These are phyloP conservation scores for Coranthus polyacanthus DNA, from an alignment of 2,797 vertebrate genomes.

Conservation along the genomic window DNA sequence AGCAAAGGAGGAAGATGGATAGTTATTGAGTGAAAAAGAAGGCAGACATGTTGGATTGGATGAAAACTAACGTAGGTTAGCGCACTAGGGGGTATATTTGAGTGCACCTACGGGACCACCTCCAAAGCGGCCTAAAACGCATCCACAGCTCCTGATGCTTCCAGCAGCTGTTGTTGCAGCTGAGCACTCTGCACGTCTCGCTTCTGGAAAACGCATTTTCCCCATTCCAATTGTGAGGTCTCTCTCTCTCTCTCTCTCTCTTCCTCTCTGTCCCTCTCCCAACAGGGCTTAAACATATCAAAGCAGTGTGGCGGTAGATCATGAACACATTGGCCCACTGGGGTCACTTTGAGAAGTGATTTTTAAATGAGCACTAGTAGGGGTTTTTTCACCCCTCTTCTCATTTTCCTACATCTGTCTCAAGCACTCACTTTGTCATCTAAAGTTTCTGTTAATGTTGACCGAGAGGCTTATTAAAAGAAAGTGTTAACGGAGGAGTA, in stretches of 20 bases:
- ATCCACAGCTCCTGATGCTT: constrained; percentile 70
- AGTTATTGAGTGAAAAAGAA: constrained; percentile 20
- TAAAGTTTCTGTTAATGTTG: constrained; percentile 40
- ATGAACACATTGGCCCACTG: constrained; percentile 59
- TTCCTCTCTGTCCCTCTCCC: constrained; percentile 17
- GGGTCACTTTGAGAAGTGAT: constrained; percentile 63
- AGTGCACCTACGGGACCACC: constrained; percentile 54
- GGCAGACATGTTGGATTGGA: constrained; percentile 56
- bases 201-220: constrained; percentile 80
- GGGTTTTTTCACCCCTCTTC: constrained; percentile 21
- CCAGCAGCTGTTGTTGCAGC: constrained; percentile 76
- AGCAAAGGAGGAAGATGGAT: constrained; percentile 33
- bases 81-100: constrained; percentile 36
- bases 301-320: constrained; percentile 62
- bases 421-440: constrained; percentile 56
- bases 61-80: constrained; percentile 45
- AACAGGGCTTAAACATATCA: constrained; percentile 62
- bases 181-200: constrained; percentile 25
- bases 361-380: constrained; percentile 15
- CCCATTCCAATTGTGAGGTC: constrained; percentile 57
- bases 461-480: constrained; percentile 52
- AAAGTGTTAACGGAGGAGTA: constrained; percentile 61
- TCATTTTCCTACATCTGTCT: constrained; percentile 54
- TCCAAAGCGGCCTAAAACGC: constrained; percentile 52
- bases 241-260: constrained; percentile 16